Percentiles rank a stretch among this genome's conserved stretches.
phyloP scores from a whole-genome alignment of 2,888 invertebrate genomes.

The Leucozona laternaria region DNA sequence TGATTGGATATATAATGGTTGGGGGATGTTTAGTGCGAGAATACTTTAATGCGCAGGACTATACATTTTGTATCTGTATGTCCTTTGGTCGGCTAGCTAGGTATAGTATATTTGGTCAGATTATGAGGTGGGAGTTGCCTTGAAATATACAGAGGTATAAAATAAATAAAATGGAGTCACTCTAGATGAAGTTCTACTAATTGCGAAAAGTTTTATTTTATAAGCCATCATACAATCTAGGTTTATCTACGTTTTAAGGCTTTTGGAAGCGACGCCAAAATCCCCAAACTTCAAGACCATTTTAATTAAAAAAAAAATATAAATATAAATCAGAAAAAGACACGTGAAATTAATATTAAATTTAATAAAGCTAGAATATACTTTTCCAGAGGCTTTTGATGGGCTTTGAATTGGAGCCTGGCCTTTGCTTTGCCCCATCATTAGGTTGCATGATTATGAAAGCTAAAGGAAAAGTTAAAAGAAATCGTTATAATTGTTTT shows the following conservation, averaged over 20 bases:
- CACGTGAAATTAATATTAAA: too few species aligned
- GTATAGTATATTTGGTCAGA: conserved; percentile 2
- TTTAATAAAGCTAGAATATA: too few species aligned
- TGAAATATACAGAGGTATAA: not conserved
- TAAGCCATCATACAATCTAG: not conserved
- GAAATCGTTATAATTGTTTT: too few species aligned
- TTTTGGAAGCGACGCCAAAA: not conserved
- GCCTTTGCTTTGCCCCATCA: too few species aligned
- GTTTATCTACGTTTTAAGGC: too few species aligned
- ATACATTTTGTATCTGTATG: conserved; percentile 12
- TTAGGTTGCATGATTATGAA: too few species aligned
- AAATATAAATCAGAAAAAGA: too few species aligned
- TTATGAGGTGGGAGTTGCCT: conserved; percentile 55
- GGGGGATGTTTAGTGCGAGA: conserved; percentile 33
- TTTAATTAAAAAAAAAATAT: too few species aligned
- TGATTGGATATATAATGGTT: conserved; percentile 50
- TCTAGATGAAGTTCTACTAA: not conserved
- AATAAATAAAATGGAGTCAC: conserved; percentile 68
- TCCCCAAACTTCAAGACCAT: too few species aligned
- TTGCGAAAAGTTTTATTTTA: conserved; percentile 12
- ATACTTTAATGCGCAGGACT: conserved; percentile 60
- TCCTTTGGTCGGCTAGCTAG: conserved; percentile 53
- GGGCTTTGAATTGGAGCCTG: too few species aligned
- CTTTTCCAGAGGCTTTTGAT: too few species aligned
- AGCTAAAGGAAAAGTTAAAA: too few species aligned